Evolutionary conservation across 2,113 vertebrate genomes (phyloP), one percentile per base, ranked within the genome.

Genomic region (Myotis brandtii): DNA sequence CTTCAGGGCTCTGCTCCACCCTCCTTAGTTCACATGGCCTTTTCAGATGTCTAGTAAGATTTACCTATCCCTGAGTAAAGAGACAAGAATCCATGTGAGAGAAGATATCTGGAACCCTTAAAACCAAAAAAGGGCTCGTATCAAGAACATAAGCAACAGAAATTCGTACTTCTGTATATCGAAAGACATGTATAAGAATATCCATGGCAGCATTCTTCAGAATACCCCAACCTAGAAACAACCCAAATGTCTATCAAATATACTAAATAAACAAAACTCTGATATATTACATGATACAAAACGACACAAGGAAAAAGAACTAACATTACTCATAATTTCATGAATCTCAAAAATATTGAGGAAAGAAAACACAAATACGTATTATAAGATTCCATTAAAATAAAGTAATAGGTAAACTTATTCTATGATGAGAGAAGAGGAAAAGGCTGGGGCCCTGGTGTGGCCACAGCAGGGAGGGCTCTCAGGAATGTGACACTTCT

Each of bases 221-320:
- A 95, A 89, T 1, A 81, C 3, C 32, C n/a, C 56, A 87, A 94
- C 50, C 16, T 48, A 76, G 69, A 89, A 95, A 73, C 20, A 80
- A 56, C 8, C 5, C 27, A 66, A 50, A 0, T 46, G 37, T 56
- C 84, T 23, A 69, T 80, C 34, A 94, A 84, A 88, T 17, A 80
- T 13, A 62, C 17, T 87, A 84, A 75, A 64, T 32, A 94, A 85
- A 79, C n/a, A 90, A 50, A 92, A 91, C 27, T 90, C 17, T 62
- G 72, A 62, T 76, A 84, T 0, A 37, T 4, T 52, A 88, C 46
- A 76, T 23, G 4, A 72, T 9, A 70, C 0, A 69, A 54, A 32
- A 77, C 25, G 48, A 84, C 40, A 87, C 27, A 69, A 50, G 43
- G 32, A 91, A 89, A 96, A 59, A 72, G 34, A 82, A 87, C 40